Evolutionary conservation across 2,888 invertebrate species (phyloP).

Genomic region (Phyllotreta striolata): DNA sequence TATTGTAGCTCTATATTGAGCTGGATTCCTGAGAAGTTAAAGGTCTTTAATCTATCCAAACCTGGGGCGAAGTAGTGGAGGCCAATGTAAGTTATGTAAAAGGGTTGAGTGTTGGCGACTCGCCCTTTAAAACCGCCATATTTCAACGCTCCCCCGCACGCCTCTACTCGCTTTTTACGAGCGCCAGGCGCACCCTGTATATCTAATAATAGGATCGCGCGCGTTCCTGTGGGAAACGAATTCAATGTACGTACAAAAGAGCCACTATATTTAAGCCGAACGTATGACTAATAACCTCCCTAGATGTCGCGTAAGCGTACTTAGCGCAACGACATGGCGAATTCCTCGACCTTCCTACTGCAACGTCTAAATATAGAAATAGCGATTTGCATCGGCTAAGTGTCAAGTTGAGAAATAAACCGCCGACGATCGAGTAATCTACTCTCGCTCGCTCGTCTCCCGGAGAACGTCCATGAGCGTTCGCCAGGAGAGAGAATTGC

Average conservation of each 20-base stretch:
- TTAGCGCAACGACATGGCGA: conserved; percentile 23
- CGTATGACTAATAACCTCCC: conserved; percentile 29
- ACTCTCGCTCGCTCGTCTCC: conserved; percentile 6
- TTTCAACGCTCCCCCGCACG: too few species aligned
- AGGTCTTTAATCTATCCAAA: too few species aligned
- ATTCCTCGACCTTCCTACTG: conserved; percentile 32
- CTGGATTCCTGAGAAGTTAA: neutral
- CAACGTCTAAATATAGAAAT: conserved; percentile 34
- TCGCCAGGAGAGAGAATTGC: neutral
- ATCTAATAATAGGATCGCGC: neutral
- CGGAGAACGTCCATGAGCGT: neutral
- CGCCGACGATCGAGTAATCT: conserved; percentile 25
- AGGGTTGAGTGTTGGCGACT: too few species aligned
- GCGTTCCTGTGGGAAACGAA: conserved; percentile 12
- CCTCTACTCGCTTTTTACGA: too few species aligned
- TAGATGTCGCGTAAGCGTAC: conserved; percentile 25
- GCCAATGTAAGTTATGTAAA: too few species aligned
- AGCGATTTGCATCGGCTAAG: conserved; percentile 27
- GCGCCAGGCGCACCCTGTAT: too few species aligned
- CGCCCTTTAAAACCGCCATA: too few species aligned
- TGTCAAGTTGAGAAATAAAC: conserved; percentile 28
- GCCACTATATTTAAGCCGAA: conserved; percentile 5
- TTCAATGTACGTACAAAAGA: neutral
- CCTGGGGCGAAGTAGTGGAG: too few species aligned
- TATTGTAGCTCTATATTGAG: conserved; percentile 3